phyloP scores from a whole-genome alignment of 2,888 invertebrate species.

The Chrysina gloriosa region DNA sequence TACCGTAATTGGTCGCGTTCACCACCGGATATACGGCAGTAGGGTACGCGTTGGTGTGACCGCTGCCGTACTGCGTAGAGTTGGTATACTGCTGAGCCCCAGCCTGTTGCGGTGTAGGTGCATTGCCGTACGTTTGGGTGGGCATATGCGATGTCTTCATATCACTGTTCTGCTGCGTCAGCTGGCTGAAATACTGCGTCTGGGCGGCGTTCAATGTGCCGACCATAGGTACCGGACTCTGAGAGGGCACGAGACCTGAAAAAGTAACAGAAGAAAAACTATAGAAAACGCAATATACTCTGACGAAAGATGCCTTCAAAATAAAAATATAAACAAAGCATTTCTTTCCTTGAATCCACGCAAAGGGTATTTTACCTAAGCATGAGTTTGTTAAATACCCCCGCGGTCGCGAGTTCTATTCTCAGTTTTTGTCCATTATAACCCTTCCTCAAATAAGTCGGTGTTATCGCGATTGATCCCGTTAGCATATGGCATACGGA shows the following conservation, averaged over 20 bases:
- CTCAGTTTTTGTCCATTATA: no score
- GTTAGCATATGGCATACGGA: no score
- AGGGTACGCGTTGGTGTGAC: constrained; percentile 53
- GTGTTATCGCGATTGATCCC: no score
- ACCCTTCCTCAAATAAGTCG: no score
- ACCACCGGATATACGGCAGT: constrained; percentile 52
- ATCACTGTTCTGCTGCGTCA: constrained; percentile 68
- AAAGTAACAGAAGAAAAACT: no score
- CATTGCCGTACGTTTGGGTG: constrained; percentile 52
- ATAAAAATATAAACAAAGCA: no score
- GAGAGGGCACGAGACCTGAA: constrained; percentile 37
- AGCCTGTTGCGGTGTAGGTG: constrained; percentile 41
- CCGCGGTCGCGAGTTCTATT: no score
- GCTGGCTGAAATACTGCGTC: constrained; percentile 70
- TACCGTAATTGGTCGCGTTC: constrained; percentile 50
- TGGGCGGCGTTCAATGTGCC: constrained; percentile 69
- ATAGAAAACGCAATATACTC: no score
- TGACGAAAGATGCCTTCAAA: no score
- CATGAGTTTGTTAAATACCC: no score
- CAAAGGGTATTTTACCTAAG: no score
- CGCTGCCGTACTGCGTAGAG: constrained; percentile 53
- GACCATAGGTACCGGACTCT: constrained; percentile 63
- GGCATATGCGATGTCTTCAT: constrained; percentile 39
- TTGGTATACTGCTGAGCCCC: constrained; percentile 44
- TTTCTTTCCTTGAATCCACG: no score